Percentiles rank a stretch among this genome's conserved stretches.
Evolutionary conservation across 92 coral and sea anemone genomes (phyloP).

Genomic region (Porites divaricata): DNA sequence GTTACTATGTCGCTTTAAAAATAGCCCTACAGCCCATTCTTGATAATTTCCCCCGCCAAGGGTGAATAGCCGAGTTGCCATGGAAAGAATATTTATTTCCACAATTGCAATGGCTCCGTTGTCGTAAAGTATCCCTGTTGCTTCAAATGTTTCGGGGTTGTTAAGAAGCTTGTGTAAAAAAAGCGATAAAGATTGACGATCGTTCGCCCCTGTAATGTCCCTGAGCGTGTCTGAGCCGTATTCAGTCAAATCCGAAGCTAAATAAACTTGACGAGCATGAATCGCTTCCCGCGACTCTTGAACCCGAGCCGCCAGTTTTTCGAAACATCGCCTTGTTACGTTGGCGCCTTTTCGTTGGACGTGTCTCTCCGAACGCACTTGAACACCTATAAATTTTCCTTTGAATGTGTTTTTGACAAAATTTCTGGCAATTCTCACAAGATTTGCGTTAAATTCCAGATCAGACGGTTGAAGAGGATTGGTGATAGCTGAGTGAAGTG

Average conservation of each 20-base stretch:
- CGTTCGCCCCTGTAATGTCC: slow-evolving; percentile 46
- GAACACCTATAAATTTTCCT: slow-evolving; percentile 80
- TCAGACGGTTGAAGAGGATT: slow-evolving; percentile 77
- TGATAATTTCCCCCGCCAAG: slow-evolving; percentile 97
- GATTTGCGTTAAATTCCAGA: slow-evolving; percentile 76
- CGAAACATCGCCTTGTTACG: slow-evolving; percentile 82
- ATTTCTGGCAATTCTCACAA: slow-evolving; percentile 73
- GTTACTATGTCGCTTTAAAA: slow-evolving; percentile 57
- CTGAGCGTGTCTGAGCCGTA: slow-evolving; percentile 94
- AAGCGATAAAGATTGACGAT: slow-evolving; percentile 64
- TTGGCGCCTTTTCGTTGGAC: slow-evolving; percentile 80
- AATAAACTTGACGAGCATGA: slow-evolving; percentile 58
- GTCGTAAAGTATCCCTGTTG: slow-evolving; percentile 76
- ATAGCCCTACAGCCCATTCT: slow-evolving; percentile 87
- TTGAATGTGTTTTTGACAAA: slow-evolving; percentile 69
- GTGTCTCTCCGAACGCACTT: slow-evolving; percentile 94
- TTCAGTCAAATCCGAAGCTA: slow-evolving; percentile 92
- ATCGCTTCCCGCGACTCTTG: slow-evolving; percentile 62
- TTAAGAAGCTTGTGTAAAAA: slow-evolving; percentile 65
- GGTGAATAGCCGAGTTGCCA: slow-evolving; percentile 85
- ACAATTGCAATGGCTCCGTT: slow-evolving; percentile 90
- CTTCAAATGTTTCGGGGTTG: slow-evolving; percentile 73
- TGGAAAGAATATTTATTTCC: slow-evolving; percentile 94
- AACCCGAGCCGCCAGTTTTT: slow-evolving; percentile 79
- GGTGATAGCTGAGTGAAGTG: slow-evolving; percentile 63